A percentile compares a stretch with the other conserved stretches of the same genome.
Conservation (phyloP, 2,888 invertebrate species). For the Drepana falcataria region DNA sequence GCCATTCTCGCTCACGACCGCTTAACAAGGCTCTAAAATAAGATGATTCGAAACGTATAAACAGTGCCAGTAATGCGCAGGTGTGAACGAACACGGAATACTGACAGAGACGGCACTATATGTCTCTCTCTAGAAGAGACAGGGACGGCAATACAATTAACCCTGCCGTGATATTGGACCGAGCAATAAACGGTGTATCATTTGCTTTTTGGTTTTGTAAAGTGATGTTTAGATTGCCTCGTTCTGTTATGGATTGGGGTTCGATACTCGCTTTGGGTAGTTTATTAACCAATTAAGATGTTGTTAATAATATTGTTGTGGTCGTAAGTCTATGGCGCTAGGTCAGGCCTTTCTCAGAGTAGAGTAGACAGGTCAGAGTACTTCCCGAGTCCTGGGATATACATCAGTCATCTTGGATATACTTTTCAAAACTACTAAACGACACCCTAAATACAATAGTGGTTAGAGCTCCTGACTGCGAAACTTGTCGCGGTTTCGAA, state of each 20-base stretch:
- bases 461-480: too few relatives aligned
- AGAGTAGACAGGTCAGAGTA: too few relatives aligned
- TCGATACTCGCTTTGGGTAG: not conserved
- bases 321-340: not conserved
- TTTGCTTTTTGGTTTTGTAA: not conserved
- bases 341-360: too few relatives aligned
- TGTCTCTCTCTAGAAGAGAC: slow-evolving; percentile 28
- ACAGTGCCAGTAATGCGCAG: slow-evolving; percentile 61
- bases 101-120: slow-evolving; percentile 6
- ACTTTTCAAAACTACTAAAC: too few relatives aligned
- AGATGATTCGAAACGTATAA: slow-evolving; percentile 60
- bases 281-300: not conserved
- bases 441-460: too few relatives aligned
- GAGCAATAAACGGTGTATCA: not conserved
- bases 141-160: slow-evolving; percentile 31
- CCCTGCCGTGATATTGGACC: not conserved
- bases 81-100: slow-evolving; percentile 64
- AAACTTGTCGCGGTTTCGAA: too few relatives aligned
- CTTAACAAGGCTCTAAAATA: slow-evolving; percentile 45
- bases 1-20: slow-evolving; percentile 19
- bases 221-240: not conserved
- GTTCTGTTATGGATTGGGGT: not conserved
- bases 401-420: too few relatives aligned
- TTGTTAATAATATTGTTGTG: not conserved
- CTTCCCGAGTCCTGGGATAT: too few relatives aligned